These are phyloP conservation scores for Halcyon smyrnensis DNA, from an alignment of 2,797 vertebrate species.

Conservation along the genomic window DNA sequence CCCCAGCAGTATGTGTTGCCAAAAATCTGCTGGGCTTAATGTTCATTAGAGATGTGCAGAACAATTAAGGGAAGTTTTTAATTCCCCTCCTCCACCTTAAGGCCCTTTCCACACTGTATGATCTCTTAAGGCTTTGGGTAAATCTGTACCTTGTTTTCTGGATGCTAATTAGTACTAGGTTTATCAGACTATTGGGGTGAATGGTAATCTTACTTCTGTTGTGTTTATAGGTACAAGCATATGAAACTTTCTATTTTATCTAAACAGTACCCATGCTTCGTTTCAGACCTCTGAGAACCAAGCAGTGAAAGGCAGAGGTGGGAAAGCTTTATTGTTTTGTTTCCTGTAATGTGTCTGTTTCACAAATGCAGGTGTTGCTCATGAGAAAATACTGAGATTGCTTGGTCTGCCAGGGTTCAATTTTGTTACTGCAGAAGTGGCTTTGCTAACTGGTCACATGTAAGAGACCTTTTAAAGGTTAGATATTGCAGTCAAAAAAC, in stretches of 20 bases:
- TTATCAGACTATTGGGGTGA: neutral
- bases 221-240: neutral
- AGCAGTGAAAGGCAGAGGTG: neutral
- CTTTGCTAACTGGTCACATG: neutral
- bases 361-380: neutral
- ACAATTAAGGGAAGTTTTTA: constrained; percentile 13
- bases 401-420: neutral
- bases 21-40: constrained; percentile 13
- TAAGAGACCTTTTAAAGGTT: neutral
- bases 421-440: neutral
- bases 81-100: neutral
- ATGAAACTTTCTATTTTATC: neutral
- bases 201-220: neutral
- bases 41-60: neutral
- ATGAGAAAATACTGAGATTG: neutral
- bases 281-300: neutral
- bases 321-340: neutral
- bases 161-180: neutral
- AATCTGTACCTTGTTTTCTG: neutral
- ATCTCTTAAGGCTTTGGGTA: neutral
- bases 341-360: neutral
- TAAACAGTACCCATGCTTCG: neutral
- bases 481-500: neutral
- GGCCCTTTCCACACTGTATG: neutral
- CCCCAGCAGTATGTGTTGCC: neutral